Evolutionary conservation across 2,113 vertebrate species (phyloP).

Genomic region (Athene cunicularia): DNA sequence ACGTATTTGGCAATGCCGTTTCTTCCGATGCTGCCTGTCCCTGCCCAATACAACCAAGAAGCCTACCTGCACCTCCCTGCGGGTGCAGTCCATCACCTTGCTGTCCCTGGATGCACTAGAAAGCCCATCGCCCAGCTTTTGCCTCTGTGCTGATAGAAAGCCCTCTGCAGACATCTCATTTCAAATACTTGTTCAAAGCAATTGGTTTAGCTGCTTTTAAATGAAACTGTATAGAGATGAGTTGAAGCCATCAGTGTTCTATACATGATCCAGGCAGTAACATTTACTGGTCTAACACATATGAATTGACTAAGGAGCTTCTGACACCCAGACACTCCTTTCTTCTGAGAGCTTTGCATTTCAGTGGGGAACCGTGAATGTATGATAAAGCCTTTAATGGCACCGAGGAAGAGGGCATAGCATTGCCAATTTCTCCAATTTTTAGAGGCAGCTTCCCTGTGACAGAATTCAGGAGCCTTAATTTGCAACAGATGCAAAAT

Average conservation of each 20-base stretch:
- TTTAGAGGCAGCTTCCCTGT: conserved; percentile 4
- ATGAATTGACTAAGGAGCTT: background rate
- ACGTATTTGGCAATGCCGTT: background rate
- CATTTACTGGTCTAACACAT: background rate
- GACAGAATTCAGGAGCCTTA: conserved; percentile 41
- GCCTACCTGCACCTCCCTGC: background rate
- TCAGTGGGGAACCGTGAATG: background rate
- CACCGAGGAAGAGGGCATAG: conserved; percentile 3
- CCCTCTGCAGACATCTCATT: background rate
- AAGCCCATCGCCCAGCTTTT: background rate
- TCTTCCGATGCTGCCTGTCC: background rate
- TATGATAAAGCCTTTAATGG: conserved; percentile 9
- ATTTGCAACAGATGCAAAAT: conserved; percentile 12
- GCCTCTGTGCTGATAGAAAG: background rate
- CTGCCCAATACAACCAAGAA: background rate
- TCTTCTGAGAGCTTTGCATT: background rate
- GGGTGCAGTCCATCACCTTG: background rate
- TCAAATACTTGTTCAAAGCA: background rate
- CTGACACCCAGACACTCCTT: background rate
- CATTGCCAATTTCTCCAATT: conserved; percentile 18
- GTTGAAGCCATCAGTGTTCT: background rate
- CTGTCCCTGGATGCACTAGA: background rate
- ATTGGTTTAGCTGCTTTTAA: conserved; percentile 9
- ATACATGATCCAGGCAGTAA: background rate
- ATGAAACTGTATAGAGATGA: background rate